These are phyloP conservation scores for Heterotilapia buettikoferi DNA, from an alignment of 2,113 vertebrate species.

Conservation along the genomic window DNA sequence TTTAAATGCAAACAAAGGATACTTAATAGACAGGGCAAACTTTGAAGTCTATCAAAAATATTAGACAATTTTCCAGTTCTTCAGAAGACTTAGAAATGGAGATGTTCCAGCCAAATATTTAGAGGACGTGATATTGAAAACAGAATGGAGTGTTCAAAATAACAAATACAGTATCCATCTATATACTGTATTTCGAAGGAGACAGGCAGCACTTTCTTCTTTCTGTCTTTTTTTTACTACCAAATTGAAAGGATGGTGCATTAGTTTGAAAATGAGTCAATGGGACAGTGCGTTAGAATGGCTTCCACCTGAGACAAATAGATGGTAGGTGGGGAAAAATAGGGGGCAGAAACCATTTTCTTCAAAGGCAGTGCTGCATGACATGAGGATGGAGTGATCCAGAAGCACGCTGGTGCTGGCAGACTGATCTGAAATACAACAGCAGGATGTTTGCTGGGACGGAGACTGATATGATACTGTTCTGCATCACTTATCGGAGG, in stretches of 20 bases:
- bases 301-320: constrained; percentile 4
- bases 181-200: background rate
- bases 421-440: constrained; percentile 30
- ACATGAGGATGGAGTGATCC: constrained; percentile 11
- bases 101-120: background rate
- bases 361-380: constrained; percentile 1
- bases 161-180: background rate
- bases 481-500: constrained; percentile 30
- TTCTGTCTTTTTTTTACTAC: background rate
- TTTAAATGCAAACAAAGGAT: background rate
- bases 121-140: background rate
- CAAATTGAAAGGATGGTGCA: background rate
- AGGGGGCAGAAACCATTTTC: background rate
- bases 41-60: background rate
- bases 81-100: background rate
- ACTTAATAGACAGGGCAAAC: background rate
- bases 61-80: background rate
- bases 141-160: background rate
- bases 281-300: background rate
- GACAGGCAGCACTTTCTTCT: background rate
- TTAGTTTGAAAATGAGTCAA: background rate
- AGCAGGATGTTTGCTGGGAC: constrained; percentile 23
- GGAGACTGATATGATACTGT: constrained; percentile 26
- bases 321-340: background rate
- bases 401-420: background rate